These are phyloP conservation scores for Pseudomyrmex pallidus DNA, from an alignment of 1,140 invertebrate species.

Conservation along the genomic window DNA sequence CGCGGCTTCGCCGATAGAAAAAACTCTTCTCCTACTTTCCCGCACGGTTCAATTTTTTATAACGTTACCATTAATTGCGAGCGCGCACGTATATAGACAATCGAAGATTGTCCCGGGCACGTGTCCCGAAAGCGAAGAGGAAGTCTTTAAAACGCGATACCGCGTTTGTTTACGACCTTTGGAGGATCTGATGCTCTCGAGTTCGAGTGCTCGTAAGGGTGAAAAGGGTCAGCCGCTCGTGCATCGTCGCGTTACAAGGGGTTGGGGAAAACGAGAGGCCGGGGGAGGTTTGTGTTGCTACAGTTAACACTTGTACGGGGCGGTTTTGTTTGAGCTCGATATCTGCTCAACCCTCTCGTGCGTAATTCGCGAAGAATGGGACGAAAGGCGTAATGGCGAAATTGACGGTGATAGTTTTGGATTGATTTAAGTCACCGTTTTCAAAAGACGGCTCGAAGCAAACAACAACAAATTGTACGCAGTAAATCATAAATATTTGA, in stretches of 20 bases:
- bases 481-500: too few relatives aligned
- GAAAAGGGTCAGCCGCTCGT: constrained; percentile 68
- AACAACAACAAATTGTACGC: neutral
- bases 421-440: constrained; percentile 23
- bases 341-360: constrained; percentile 21
- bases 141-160: constrained; percentile 68
- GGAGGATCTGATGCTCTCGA: constrained; percentile 58
- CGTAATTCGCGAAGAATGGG: constrained; percentile 26
- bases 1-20: neutral
- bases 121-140: neutral
- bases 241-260: constrained; percentile 59
- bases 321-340: constrained; percentile 49
- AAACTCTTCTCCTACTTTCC: constrained; percentile 8
- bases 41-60: constrained; percentile 23
- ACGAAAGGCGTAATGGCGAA: neutral
- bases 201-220: constrained; percentile 63
- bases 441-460: neutral
- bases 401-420: neutral
- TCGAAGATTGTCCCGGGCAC: constrained; percentile 37
- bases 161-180: constrained; percentile 70
- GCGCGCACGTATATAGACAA: constrained; percentile 39
- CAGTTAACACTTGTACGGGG: constrained; percentile 72
- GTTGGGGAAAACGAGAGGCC: constrained; percentile 56
- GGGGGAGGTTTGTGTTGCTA: constrained; percentile 68
- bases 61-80: constrained; percentile 41